Conservation (phyloP, 2,888 invertebrate genomes). For the Creontiades dilutus region DNA sequence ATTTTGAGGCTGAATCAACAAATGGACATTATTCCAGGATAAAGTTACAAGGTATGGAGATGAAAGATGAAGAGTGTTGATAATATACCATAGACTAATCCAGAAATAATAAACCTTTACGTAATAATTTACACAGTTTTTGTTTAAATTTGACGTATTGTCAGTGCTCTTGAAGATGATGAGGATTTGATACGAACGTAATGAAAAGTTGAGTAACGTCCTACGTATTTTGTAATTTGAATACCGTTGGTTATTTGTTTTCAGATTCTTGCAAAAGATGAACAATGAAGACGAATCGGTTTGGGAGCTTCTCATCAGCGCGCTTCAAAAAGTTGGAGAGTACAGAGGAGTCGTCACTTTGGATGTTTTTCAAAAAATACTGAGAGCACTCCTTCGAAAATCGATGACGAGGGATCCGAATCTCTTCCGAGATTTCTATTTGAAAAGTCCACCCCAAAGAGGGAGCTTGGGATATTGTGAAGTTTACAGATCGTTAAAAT, state of each 20-base stretch:
- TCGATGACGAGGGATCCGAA: constrained; percentile 61
- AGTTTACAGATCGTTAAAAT: constrained; percentile 50
- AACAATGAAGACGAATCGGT: constrained; percentile 70
- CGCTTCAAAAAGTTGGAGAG: constrained; percentile 68
- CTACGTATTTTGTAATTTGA: neutral
- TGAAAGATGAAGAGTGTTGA: too few species aligned
- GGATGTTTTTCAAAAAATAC: constrained; percentile 64
- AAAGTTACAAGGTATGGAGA: too few species aligned
- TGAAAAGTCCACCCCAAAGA: constrained; percentile 40
- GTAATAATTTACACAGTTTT: too few species aligned
- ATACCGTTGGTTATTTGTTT: neutral
- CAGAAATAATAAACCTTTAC: too few species aligned
- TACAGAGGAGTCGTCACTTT: constrained; percentile 56
- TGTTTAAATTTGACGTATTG: too few species aligned
- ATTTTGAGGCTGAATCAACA: too few species aligned
- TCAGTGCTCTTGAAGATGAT: too few species aligned
- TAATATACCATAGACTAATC: too few species aligned
- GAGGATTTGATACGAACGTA: too few species aligned
- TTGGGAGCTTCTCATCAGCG: constrained; percentile 72
- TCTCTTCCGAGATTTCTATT: constrained; percentile 57
- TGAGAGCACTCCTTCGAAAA: constrained; percentile 49
- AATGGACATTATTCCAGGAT: too few species aligned
- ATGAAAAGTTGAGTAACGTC: too few species aligned
- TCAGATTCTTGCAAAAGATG: constrained; percentile 71
- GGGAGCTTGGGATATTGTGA: constrained; percentile 50